Conservation (phyloP, 2,113 vertebrate genomes). For the Salminus brasiliensis region DNA sequence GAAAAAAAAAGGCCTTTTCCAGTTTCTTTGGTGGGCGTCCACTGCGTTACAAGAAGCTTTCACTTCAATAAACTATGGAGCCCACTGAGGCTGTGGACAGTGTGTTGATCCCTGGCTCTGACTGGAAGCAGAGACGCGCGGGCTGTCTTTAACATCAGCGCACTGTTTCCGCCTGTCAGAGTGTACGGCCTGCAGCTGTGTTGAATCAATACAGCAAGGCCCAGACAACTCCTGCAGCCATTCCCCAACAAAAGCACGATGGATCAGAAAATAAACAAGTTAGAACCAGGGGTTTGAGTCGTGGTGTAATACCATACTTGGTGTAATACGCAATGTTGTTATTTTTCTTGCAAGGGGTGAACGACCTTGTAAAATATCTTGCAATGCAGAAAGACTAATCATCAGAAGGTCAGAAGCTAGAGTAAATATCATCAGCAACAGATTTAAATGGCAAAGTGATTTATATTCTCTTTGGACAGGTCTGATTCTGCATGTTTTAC, state of each 20-base stretch:
- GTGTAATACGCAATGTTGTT: neutral
- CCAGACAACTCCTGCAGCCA: constrained; percentile 10
- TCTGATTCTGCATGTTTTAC: too few relatives aligned
- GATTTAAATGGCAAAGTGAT: too few relatives aligned
- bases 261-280: constrained; percentile 39
- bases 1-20: neutral
- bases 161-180: constrained; percentile 1
- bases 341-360: neutral
- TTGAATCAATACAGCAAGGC: constrained; percentile 25
- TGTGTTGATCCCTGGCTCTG: neutral
- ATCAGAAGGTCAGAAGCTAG: too few relatives aligned
- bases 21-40: neutral
- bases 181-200: constrained; percentile 1
- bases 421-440: too few relatives aligned
- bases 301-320: neutral
- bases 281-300: constrained; percentile 23
- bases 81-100: neutral
- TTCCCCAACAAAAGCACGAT: constrained; percentile 10
- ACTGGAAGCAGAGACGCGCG: neutral
- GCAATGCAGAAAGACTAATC: too few relatives aligned
- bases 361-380: neutral
- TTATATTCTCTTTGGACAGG: too few relatives aligned
- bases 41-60: neutral
- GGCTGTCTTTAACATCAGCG: neutral
- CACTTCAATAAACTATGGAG: neutral